These are phyloP conservation scores for Drosophila differens DNA, from an alignment of 2,888 invertebrate genomes.

Conservation along the genomic window DNA sequence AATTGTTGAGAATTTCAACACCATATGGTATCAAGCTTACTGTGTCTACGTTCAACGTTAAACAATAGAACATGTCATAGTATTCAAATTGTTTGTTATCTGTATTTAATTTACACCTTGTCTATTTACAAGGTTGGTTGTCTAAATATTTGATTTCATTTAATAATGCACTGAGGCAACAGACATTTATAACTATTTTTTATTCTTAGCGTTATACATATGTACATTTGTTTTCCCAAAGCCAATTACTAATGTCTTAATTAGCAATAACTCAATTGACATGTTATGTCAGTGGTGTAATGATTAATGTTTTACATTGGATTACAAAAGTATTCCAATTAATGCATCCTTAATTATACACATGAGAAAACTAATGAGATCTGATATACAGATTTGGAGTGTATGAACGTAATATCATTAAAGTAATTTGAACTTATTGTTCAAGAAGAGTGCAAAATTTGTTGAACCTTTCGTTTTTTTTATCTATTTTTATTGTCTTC, in stretches of 20 bases:
- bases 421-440: slow-evolving; percentile 20
- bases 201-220: background rate
- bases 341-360: background rate
- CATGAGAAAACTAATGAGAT: slow-evolving; percentile 12
- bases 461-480: slow-evolving; percentile 16
- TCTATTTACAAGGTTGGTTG: background rate
- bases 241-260: background rate
- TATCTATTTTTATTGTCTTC: background rate
- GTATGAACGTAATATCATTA: slow-evolving; percentile 25
- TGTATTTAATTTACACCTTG: background rate
- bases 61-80: background rate
- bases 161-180: background rate
- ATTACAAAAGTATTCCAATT: slow-evolving; percentile 15
- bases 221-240: background rate
- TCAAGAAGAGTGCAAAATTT: slow-evolving; percentile 38
- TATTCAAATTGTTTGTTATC: background rate
- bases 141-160: background rate
- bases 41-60: background rate
- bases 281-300: slow-evolving; percentile 9
- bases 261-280: background rate
- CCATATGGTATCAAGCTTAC: background rate
- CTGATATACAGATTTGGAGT: background rate
- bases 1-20: background rate
- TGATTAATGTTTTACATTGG: slow-evolving; percentile 27
- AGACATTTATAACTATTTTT: background rate